These are phyloP conservation scores for Scomber scombrus DNA, from an alignment of 2,113 vertebrate species.

Conservation along the genomic window DNA sequence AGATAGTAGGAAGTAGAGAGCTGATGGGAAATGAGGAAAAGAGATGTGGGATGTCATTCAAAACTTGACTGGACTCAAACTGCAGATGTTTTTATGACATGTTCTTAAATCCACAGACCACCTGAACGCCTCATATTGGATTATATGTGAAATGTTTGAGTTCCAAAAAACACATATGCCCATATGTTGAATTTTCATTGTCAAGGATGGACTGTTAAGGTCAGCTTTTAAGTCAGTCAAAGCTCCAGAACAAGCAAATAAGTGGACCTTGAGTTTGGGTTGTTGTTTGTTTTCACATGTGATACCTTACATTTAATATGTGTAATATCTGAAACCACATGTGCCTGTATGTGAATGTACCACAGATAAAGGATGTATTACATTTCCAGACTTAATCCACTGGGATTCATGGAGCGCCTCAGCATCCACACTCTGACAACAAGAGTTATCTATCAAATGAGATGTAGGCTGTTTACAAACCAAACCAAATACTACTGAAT, in stretches of 20 bases:
- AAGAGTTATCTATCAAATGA: slow-evolving; percentile 6
- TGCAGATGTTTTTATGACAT: too few species aligned
- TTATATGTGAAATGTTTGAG: too few species aligned
- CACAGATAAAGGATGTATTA: not conserved
- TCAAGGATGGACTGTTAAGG: not conserved
- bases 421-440: not conserved
- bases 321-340: not conserved
- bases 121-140: too few species aligned
- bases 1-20: too few species aligned
- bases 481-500: not conserved
- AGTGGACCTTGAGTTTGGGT: too few species aligned
- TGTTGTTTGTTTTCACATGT: not conserved
- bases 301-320: not conserved
- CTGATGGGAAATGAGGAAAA: too few species aligned
- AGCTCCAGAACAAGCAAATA: too few species aligned
- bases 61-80: too few species aligned
- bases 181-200: not conserved
- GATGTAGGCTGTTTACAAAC: not conserved
- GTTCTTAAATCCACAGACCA: too few species aligned
- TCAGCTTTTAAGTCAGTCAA: not conserved
- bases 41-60: too few species aligned
- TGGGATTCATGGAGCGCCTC: not conserved
- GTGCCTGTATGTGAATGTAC: not conserved
- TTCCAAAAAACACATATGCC: not conserved
- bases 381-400: not conserved